Percentiles rank a stretch among this genome's conserved stretches.
Conservation (phyloP, 1,140 invertebrate genomes). For the Arctopsyche grandis region DNA sequence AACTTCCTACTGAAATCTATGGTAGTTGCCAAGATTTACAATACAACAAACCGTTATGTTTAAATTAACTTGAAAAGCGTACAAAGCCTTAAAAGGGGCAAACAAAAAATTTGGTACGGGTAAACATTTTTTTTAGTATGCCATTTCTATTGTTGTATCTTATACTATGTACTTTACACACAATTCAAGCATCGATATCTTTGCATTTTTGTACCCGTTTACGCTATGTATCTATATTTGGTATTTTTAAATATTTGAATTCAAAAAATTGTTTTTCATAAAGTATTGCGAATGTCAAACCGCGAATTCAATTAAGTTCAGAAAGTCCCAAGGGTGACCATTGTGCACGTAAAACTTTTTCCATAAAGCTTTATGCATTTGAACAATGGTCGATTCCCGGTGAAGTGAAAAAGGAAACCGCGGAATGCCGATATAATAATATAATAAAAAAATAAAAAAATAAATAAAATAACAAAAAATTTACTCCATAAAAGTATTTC, state of each 20-base stretch:
- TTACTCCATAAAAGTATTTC: constrained; percentile 24
- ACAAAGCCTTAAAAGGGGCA: constrained; percentile 33
- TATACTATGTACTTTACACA: too few species aligned
- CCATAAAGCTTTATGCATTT: background rate
- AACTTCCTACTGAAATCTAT: constrained; percentile 38
- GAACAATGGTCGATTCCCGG: constrained; percentile 29
- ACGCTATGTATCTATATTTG: too few species aligned
- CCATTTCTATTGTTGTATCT: background rate
- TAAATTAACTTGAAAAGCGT: constrained; percentile 45
- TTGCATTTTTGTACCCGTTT: background rate
- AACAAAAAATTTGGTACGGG: constrained; percentile 19
- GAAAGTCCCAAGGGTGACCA: constrained; percentile 9
- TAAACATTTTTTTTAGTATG: constrained; percentile 33
- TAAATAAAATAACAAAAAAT: constrained; percentile 19
- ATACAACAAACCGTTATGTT: constrained; percentile 49
- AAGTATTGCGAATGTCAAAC: background rate
- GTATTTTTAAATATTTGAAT: background rate
- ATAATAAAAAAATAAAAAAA: background rate
- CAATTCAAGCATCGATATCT: background rate
- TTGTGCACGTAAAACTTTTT: constrained; percentile 28
- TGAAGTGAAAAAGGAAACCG: constrained; percentile 43
- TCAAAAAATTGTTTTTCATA: too few species aligned
- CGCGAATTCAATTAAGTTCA: constrained; percentile 30
- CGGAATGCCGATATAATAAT: constrained; percentile 45
- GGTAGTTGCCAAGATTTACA: constrained; percentile 24